Conservation (phyloP, 2,888 invertebrate genomes). For the Limnephilus auricula region DNA sequence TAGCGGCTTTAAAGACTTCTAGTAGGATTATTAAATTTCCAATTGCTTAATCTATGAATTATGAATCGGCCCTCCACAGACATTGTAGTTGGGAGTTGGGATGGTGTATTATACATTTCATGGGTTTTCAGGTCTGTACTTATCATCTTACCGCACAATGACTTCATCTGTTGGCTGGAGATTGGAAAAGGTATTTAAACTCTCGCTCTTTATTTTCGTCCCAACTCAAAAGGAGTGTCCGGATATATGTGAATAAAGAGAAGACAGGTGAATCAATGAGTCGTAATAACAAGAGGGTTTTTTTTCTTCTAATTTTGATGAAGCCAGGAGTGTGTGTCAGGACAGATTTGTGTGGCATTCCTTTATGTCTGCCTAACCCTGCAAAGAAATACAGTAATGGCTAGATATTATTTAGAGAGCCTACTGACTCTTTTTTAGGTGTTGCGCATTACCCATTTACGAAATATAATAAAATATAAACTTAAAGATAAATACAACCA, state of each 20-base stretch:
- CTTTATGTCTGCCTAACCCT: no score
- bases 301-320: not conserved
- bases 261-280: not conserved
- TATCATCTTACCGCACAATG: not conserved
- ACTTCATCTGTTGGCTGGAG: not conserved
- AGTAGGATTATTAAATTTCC: constrained; percentile 2
- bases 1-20: not conserved
- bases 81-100: not conserved
- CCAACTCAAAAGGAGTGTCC: not conserved
- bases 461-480: no score
- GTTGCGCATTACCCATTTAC: not conserved
- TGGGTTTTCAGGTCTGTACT: not conserved
- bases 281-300: not conserved
- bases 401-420: not conserved
- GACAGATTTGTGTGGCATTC: not conserved
- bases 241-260: not conserved
- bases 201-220: not conserved
- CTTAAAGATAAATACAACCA: no score
- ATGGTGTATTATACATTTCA: not conserved
- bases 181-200: not conserved
- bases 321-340: not conserved
- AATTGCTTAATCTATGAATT: constrained; percentile 27
- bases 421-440: not conserved
- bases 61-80: constrained; percentile 8
- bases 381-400: no score